These are phyloP conservation scores for Lordiphosa andalusiaca DNA, from an alignment of 2,888 invertebrate species.

Conservation along the genomic window DNA sequence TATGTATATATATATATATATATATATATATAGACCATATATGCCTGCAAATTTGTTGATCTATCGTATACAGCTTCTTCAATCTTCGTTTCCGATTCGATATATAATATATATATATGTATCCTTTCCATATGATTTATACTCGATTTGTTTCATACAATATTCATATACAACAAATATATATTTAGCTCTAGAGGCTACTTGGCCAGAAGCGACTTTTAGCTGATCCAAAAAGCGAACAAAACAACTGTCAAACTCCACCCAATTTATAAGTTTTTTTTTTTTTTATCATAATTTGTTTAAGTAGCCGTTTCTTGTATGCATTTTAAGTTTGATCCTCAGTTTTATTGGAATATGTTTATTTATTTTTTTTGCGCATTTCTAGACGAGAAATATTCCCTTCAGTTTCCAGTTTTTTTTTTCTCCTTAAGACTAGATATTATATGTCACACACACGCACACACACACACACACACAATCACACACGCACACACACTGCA, in stretches of 20 bases:
- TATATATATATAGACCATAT: constrained; percentile 5
- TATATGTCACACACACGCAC: constrained; percentile 19
- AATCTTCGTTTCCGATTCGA: constrained; percentile 33
- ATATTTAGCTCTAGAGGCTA: constrained; percentile 28
- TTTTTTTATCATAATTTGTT: constrained; percentile 41
- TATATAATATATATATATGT: constrained; percentile 17
- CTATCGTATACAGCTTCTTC: constrained; percentile 26
- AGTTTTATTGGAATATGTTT: background rate
- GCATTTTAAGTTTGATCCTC: constrained; percentile 48
- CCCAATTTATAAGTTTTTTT: constrained; percentile 78
- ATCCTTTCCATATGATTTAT: constrained; percentile 27
- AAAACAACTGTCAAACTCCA: constrained; percentile 66
- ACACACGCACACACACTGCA: constrained; percentile 8
- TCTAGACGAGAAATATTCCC: constrained; percentile 6
- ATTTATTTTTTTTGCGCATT: constrained; percentile 11
- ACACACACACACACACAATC: constrained; percentile 4
- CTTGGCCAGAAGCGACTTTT: constrained; percentile 2
- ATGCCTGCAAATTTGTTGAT: constrained; percentile 14
- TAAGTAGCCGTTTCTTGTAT: constrained; percentile 48
- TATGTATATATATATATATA: constrained; percentile 8
- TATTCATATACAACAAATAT: too few species aligned
- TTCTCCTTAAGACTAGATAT: constrained; percentile 5
- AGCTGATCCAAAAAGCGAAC: constrained; percentile 8
- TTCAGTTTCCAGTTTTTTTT: background rate
- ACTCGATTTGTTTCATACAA: constrained; percentile 33